Evolutionary conservation across 2,888 invertebrate species (phyloP).

Genomic region (Ctenicera cuprea): DNA sequence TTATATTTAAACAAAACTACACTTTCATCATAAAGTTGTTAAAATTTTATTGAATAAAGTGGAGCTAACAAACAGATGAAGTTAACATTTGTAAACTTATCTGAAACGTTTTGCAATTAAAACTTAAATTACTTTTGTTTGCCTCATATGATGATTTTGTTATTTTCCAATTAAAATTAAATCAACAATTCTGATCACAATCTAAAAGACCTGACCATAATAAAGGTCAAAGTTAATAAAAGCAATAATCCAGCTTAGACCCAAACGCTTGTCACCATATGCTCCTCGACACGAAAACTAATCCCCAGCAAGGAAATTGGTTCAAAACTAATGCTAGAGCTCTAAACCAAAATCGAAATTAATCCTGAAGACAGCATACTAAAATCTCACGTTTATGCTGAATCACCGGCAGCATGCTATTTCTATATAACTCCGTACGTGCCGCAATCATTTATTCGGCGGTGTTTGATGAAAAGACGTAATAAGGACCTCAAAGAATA

Average conservation of each 20-base stretch:
- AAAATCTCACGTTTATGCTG: constrained; percentile 17
- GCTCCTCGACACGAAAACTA: constrained; percentile 20
- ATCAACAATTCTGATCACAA: neutral
- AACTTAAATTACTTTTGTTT: constrained; percentile 3
- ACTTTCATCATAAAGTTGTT: too few relatives aligned
- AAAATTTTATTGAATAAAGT: too few relatives aligned
- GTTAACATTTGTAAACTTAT: too few relatives aligned
- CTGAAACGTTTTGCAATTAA: neutral
- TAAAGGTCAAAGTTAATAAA: constrained; percentile 21
- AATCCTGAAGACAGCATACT: constrained; percentile 19
- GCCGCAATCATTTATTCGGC: neutral
- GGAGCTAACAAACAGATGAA: too few relatives aligned
- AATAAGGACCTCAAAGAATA: too few relatives aligned
- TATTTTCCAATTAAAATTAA: neutral
- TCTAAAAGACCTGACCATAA: neutral
- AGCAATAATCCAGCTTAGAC: constrained; percentile 3
- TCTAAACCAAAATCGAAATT: constrained; percentile 34
- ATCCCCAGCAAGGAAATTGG: constrained; percentile 33
- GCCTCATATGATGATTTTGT: neutral
- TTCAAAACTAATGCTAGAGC: constrained; percentile 21
- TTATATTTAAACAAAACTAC: too few relatives aligned
- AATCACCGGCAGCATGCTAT: constrained; percentile 16
- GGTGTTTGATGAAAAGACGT: too few relatives aligned
- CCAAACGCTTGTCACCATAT: constrained; percentile 13
- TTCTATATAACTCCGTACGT: constrained; percentile 12